phyloP scores from a whole-genome alignment of 2,113 vertebrate species.

The Platysteira castanea region DNA sequence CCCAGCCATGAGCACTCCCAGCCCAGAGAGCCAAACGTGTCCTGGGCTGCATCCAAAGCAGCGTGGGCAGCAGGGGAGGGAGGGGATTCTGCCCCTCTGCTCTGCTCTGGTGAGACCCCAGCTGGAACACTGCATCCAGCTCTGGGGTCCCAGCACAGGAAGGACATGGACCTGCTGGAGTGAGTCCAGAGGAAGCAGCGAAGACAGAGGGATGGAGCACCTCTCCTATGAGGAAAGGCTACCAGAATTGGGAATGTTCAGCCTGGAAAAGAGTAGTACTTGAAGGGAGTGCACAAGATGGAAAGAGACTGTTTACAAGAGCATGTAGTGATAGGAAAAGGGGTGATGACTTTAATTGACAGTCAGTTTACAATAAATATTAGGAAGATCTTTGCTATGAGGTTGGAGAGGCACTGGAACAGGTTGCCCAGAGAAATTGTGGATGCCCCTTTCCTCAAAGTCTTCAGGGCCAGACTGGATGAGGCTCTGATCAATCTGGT shows the following conservation, averaged over 20 bases:
- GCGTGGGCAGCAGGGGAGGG: not conserved
- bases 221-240: not conserved
- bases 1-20: not conserved
- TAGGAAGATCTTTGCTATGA: not conserved
- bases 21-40: not conserved
- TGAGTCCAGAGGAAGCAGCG: rapidly evolving
- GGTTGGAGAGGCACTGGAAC: not conserved
- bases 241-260: rapidly evolving
- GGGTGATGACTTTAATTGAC: not conserved
- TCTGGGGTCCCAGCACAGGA: too few relatives aligned
- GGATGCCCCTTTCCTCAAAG: not conserved
- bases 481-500: not conserved
- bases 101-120: too few relatives aligned
- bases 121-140: too few relatives aligned
- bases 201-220: too few relatives aligned
- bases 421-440: not conserved
- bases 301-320: not conserved
- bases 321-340: not conserved
- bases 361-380: not conserved
- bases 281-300: not conserved
- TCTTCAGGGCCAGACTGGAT: not conserved
- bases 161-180: too few relatives aligned
- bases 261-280: not conserved
- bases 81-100: too few relatives aligned
- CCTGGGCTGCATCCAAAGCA: not conserved